phyloP scores from a whole-genome alignment of 2,888 invertebrate genomes.

The Xestia xanthographa region DNA sequence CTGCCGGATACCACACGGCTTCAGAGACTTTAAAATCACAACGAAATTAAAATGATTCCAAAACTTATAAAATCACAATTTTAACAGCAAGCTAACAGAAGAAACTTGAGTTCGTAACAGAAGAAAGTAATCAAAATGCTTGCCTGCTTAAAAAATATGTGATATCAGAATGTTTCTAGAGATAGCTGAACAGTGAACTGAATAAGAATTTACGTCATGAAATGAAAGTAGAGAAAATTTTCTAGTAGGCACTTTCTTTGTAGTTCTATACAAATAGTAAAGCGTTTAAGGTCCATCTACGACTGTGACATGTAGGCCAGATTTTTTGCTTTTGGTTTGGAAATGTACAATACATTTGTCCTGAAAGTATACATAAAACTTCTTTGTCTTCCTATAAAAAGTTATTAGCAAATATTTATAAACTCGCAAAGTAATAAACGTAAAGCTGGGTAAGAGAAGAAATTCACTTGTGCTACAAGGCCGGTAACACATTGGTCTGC shows the following conservation, averaged over 20 bases:
- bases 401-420: not conserved
- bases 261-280: not conserved
- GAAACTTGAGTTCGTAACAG: not conserved
- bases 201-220: slow-evolving; percentile 8
- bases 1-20: too few species aligned
- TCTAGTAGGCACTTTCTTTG: slow-evolving; percentile 32
- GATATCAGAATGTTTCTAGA: not conserved
- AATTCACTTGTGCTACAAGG: slow-evolving; percentile 50
- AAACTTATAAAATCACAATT: not conserved
- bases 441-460: slow-evolving; percentile 21
- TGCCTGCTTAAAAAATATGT: not conserved
- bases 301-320: not conserved
- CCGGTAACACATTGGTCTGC: slow-evolving; percentile 58
- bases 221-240: slow-evolving; percentile 24
- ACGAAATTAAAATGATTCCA: not conserved
- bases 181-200: slow-evolving; percentile 16
- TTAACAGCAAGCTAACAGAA: not conserved
- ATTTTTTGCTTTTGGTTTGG: not conserved
- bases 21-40: not conserved
- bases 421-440: slow-evolving; percentile 4
- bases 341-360: not conserved
- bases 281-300: not conserved
- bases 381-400: slow-evolving; percentile 3
- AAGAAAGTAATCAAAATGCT: not conserved
- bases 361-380: not conserved